Evolutionary conservation across 2,888 invertebrate genomes (phyloP), one percentile per base, ranked within the genome.

Genomic region (Leptinotarsa peninsularis): DNA sequence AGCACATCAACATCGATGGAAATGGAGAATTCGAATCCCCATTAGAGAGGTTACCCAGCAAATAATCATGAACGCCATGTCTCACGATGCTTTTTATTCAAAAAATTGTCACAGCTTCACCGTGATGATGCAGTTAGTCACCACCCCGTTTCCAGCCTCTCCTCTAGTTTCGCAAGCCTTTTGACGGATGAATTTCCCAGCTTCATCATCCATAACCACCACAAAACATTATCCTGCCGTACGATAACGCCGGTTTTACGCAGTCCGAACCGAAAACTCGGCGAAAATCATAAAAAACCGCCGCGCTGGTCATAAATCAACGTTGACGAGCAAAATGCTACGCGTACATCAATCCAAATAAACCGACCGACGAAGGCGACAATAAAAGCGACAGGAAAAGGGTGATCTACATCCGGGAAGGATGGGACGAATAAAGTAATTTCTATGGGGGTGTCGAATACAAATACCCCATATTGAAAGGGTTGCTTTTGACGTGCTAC

Each of bases 301-400:
- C 33, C 33, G 33, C 76, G 13, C 67, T 75, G 76, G 75, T 76
- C 74, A 81, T 82, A 81, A 81, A 81, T 82, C 81, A 80, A 76
- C 63, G 78, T 72, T 68, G 71, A 72, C 66, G 72, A 75, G 74
- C 52, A 72, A 73, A 70, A 68, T 75, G 76, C 73, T 73, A 43
- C 43, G 33, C 7, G 63, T 33, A 78, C 79, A 81, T 82, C 79
- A 81, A 80, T 82, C 81, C 80, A 80, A 79, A 82, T 82, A 82
- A 81, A 63, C 43, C 58, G 33, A 79, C 79, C 77, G 77, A 79
- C 80, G 80, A 78, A 78, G 10, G 10, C 76, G 76, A 77, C 74
- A 78, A 78, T 78, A 76, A 77, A 74, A 75, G 70, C 52, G 80
- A 75, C 79, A 71, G 68, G 75, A 70, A 68, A 73, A 72, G 27